Base-by-base conservation (phyloP, 2,797 vertebrate genomes). In the Micropoecilia bifurca region DNA sequence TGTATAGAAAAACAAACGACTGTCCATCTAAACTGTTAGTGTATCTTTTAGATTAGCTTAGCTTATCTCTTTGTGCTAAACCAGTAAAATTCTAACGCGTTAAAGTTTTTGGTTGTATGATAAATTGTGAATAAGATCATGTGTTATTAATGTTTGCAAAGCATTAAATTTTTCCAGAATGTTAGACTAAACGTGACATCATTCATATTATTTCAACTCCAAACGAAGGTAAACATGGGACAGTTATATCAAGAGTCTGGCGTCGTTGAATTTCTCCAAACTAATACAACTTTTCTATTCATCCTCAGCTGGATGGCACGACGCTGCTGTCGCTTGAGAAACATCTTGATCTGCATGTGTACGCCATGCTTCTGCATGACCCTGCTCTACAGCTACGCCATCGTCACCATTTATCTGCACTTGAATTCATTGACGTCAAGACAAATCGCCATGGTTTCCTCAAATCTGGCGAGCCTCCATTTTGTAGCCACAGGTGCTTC, bases 291-390 rank as follows among this genome's bases (percentile, higher is more conserved):
- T 73, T 0, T 57, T 75, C 63, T 4, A 2, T 85, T 6, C 39
- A 39, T 90, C 84, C 84, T 47, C 86, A 95, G 94, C 41, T 74
- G 25, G 76, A 96, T 96, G 95, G 92, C 91, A 0, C 25, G 1
- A 6, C 78, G 30, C 73, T 3, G n/a, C 46, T 81, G 82, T 71
- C 74, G 78, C 77, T 90, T 84, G 87, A 81, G 85, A 3, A 77
- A 20, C 0, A 45, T 91, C 47, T 25, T 95, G 1, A 41, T 95
- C 71, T 94, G 91, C 25, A 0, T 93, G 41, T 95, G 92, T 84
- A 76, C 61, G 0, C 90, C 91, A 3, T 93, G 85, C 80, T 41
- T 93, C 68, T 72, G 83, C 33, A 1, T 95, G 66, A 46, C 18
- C 39, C 77, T 93, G 71, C 9, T 96, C 25, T 78, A 91, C 1